A percentile compares a stretch with the other conserved stretches of the same genome.
Conservation (phyloP, 2,888 invertebrate genomes). For the Heliconius hortense region DNA sequence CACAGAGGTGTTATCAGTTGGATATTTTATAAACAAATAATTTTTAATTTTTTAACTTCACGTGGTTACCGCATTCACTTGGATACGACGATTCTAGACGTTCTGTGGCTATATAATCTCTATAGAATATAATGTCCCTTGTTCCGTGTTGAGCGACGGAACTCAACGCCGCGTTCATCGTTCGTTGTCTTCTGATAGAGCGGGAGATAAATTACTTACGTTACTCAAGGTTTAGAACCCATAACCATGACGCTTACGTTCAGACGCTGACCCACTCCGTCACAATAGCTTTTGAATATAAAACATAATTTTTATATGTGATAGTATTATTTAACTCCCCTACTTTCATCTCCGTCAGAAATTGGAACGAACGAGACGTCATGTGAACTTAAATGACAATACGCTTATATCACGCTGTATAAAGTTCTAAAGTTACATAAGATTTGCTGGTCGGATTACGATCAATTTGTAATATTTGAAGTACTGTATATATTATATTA, state of each 20-base stretch:
- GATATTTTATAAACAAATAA: background rate
- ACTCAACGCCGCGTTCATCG: too few species aligned
- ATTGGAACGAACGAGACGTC: constrained; percentile 3
- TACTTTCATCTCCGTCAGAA: constrained; percentile 20
- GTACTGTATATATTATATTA: background rate
- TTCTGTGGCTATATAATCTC: too few species aligned
- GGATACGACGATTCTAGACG: too few species aligned
- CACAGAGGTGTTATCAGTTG: constrained; percentile 2
- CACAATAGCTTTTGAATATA: background rate
- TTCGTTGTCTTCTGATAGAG: background rate
- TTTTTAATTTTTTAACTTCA: too few species aligned
- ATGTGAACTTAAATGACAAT: constrained; percentile 23
- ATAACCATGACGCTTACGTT: background rate
- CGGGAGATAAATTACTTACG: background rate
- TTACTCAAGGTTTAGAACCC: background rate
- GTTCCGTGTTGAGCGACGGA: too few species aligned
- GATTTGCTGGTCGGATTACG: background rate
- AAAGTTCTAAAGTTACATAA: background rate
- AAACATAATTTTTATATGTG: background rate
- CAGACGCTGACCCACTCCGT: background rate
- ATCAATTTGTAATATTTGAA: background rate
- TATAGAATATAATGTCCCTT: too few species aligned
- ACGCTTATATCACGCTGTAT: constrained; percentile 7
- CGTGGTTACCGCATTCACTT: too few species aligned
- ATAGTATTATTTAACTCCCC: constrained; percentile 27